Conservation (phyloP, 30 jellyfish, hydroid and myxozoan species). For the Haliclystus octoradiatus region DNA sequence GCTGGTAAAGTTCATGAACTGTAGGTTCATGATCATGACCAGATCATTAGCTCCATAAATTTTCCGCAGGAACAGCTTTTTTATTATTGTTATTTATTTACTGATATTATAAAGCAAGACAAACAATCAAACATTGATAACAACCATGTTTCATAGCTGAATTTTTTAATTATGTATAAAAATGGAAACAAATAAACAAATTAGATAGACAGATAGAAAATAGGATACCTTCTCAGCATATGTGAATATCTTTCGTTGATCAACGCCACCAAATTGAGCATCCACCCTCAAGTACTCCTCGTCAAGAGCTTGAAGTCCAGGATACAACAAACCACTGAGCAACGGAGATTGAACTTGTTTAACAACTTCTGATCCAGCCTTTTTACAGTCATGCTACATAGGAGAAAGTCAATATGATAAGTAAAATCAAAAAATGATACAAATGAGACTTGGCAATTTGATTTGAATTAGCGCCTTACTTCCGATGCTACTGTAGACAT, state of each 20-base stretch:
- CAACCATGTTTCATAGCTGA: too few relatives aligned
- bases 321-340: conserved; percentile 95
- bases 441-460: not conserved
- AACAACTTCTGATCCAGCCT: conserved; percentile 99
- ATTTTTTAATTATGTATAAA: too few relatives aligned
- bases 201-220: too few relatives aligned
- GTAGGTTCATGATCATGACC: too few relatives aligned
- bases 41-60: too few relatives aligned
- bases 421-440: not conserved
- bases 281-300: conserved; percentile 96
- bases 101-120: too few relatives aligned
- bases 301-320: conserved; percentile 98
- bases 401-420: not conserved
- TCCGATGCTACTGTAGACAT: conserved; percentile 96
- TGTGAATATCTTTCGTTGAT: conserved; percentile 94
- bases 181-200: too few relatives aligned
- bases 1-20: too few relatives aligned
- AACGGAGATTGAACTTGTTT: conserved; percentile 96
- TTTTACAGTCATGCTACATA: conserved; percentile 97
- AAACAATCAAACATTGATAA: too few relatives aligned
- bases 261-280: conserved; percentile 99
- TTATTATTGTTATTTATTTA: too few relatives aligned
- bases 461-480: conserved; percentile 59
- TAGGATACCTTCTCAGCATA: conserved; percentile 90
- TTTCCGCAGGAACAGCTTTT: too few relatives aligned